These are phyloP conservation scores for Micronisus gabar DNA, from an alignment of 2,113 vertebrate species.

Conservation along the genomic window DNA sequence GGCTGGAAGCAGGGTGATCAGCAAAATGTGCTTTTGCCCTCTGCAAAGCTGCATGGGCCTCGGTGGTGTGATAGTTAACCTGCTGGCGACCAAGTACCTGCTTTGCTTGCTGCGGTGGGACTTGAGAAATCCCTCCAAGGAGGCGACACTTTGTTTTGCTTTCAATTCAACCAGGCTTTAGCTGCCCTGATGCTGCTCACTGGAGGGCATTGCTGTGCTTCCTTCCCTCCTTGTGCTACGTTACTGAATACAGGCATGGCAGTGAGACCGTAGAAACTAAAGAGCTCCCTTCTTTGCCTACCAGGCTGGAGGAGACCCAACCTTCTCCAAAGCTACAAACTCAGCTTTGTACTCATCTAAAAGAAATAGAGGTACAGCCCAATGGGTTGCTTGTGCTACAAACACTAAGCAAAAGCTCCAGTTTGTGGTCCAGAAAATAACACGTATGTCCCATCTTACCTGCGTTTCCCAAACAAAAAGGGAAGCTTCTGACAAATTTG, in stretches of 20 bases:
- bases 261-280: neutral
- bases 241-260: neutral
- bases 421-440: neutral
- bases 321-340: neutral
- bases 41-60: neutral
- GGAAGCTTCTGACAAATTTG: neutral
- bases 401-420: neutral
- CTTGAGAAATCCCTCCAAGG: neutral
- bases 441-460: rapidly evolving
- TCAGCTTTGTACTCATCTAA: neutral
- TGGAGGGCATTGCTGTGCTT: neutral
- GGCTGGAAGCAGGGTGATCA: neutral
- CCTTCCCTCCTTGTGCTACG: neutral
- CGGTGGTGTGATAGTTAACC: neutral
- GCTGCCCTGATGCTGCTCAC: neutral
- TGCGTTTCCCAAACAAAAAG: neutral
- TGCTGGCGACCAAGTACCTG: neutral
- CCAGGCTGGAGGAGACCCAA: neutral
- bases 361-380: neutral
- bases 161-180: neutral
- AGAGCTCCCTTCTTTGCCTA: neutral
- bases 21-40: neutral
- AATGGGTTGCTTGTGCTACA: neutral
- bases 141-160: neutral
- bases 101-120: neutral